Evolutionary conservation across 2,797 vertebrate species (phyloP).

Genomic region (Chelmon rostratus): DNA sequence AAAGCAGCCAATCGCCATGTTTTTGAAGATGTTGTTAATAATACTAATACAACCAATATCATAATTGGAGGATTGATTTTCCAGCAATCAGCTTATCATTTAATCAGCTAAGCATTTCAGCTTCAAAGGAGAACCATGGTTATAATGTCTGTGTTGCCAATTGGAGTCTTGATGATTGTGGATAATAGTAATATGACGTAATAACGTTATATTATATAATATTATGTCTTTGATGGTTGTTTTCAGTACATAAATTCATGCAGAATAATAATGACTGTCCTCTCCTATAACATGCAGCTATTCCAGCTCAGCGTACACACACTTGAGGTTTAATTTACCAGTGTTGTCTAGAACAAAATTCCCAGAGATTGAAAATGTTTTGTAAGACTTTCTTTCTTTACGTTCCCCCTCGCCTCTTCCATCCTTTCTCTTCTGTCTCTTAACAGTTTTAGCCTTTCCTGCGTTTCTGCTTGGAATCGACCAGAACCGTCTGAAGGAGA

Average conservation of each 20-base stretch:
- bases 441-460: constrained; percentile 95
- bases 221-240: background rate
- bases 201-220: background rate
- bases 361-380: background rate
- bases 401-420: background rate
- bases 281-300: background rate
- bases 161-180: background rate
- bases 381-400: background rate
- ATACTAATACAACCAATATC: no score
- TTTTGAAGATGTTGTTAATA: no score
- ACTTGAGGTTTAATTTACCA: background rate
- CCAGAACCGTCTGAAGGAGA: constrained; percentile 94
- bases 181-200: background rate
- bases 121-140: background rate
- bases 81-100: background rate
- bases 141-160: background rate
- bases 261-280: background rate
- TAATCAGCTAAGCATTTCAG: background rate
- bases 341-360: background rate
- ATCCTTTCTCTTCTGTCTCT: constrained; percentile 7
- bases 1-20: no score
- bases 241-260: background rate
- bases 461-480: constrained; percentile 96
- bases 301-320: background rate
- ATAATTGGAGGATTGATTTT: background rate